Evolutionary conservation across 2,888 invertebrate genomes (phyloP).

Genomic region (Drosophila merina): DNA sequence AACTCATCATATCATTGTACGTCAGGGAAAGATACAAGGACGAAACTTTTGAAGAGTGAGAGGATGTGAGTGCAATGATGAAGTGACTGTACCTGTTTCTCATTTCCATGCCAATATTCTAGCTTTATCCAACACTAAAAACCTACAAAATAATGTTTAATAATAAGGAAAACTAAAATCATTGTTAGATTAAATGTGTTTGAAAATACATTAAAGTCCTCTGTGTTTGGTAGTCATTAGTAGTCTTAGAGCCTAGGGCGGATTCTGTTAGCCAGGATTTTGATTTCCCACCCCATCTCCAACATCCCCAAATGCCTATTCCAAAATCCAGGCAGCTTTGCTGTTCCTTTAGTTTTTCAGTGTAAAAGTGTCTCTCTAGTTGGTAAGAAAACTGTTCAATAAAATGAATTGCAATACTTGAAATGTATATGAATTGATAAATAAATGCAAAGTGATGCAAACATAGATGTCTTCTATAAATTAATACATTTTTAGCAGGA

Average conservation of each 20-base stretch:
- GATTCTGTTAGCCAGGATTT: constrained; percentile 10
- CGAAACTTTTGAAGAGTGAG: constrained; percentile 3
- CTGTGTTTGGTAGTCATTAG: constrained; percentile 54
- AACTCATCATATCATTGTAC: constrained; percentile 61
- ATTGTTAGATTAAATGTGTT: constrained; percentile 40
- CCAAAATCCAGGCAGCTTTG: constrained; percentile 30
- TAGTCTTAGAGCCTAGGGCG: constrained; percentile 5
- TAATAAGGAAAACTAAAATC: constrained; percentile 12
- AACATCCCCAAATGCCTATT: constrained; percentile 10
- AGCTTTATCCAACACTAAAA: constrained; percentile 44
- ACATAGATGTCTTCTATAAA: background rate
- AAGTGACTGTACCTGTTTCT: constrained; percentile 60
- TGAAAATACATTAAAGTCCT: no score
- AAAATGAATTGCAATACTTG: constrained; percentile 22
- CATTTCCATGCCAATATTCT: constrained; percentile 41
- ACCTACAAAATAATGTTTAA: constrained; percentile 17
- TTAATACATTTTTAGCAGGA: background rate
- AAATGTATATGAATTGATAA: background rate
- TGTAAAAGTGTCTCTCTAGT: constrained; percentile 15
- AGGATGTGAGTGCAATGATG: constrained; percentile 11
- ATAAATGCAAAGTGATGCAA: background rate
- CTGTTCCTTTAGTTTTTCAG: constrained; percentile 27
- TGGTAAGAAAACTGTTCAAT: constrained; percentile 11
- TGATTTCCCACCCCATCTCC: constrained; percentile 6
- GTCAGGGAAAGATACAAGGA: constrained; percentile 8